Conservation (phyloP, 2,797 vertebrate genomes). For the Nannoperca obscura region DNA sequence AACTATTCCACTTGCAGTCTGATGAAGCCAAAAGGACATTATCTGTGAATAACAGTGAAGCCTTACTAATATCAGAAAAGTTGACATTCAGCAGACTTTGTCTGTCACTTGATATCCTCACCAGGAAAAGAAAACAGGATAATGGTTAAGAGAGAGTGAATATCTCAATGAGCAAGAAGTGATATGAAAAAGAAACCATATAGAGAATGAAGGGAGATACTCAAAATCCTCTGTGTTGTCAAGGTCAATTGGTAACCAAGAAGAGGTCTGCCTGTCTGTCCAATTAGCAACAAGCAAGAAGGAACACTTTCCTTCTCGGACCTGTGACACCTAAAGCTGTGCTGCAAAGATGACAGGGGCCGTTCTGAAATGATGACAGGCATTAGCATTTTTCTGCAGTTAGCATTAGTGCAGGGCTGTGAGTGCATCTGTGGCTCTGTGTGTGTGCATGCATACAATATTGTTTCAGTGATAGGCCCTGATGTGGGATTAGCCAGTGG, state of each 20-base stretch:
- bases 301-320: constrained; percentile 72
- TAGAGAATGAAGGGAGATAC: constrained; percentile 49
- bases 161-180: background rate
- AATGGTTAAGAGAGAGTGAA: background rate
- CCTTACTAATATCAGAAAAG: background rate
- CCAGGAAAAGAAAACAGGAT: background rate
- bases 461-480: constrained; percentile 79
- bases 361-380: constrained; percentile 83
- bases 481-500: constrained; percentile 79
- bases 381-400: constrained; percentile 84
- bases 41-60: background rate
- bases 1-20: background rate
- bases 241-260: constrained; percentile 81
- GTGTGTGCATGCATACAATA: constrained; percentile 63
- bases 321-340: constrained; percentile 82
- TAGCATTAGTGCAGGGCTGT: constrained; percentile 76
- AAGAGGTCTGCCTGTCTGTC: constrained; percentile 76
- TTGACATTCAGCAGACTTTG: background rate
- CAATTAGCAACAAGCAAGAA: constrained; percentile 84
- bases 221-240: constrained; percentile 71
- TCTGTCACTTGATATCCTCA: background rate
- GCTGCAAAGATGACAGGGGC: constrained; percentile 78
- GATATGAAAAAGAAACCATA: constrained; percentile 35
- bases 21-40: background rate
- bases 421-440: constrained; percentile 50